These are phyloP conservation scores for Bubalus kerabau DNA, from an alignment of 2,113 vertebrate species.

Conservation along the genomic window DNA sequence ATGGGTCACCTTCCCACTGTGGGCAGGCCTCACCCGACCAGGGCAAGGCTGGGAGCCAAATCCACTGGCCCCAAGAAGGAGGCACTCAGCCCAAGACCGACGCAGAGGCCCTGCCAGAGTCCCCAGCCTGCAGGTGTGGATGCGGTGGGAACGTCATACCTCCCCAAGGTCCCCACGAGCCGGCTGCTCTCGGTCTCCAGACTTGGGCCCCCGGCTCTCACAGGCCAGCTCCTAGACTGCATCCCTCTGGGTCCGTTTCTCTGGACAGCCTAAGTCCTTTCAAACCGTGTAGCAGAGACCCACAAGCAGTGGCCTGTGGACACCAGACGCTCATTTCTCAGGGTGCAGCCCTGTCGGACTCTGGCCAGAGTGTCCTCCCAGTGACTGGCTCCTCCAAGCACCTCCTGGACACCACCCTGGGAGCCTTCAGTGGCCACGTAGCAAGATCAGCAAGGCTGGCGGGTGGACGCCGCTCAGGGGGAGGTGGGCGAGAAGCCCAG, in stretches of 20 bases:
- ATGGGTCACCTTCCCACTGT: accelerated
- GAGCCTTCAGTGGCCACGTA: background rate
- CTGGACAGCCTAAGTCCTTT: background rate
- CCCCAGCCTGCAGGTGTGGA: background rate
- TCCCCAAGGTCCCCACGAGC: background rate
- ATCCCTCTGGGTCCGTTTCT: background rate
- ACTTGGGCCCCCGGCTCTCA: background rate
- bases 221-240: background rate
- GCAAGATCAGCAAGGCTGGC: background rate
- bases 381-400: background rate
- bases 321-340: background rate
- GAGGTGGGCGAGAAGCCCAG: background rate
- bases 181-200: background rate
- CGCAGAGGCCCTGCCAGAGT: background rate
- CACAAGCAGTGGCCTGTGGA: background rate
- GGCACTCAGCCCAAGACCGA: background rate
- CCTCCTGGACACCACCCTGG: background rate
- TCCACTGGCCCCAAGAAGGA: background rate
- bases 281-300: background rate
- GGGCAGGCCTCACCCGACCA: accelerated
- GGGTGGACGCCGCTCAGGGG: accelerated
- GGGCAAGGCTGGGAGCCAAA: background rate
- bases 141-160: accelerated
- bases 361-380: background rate
- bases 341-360: background rate